A percentile compares a stretch with the other conserved stretches of the same genome.
Conservation (phyloP, 2,113 vertebrate genomes). For the Platysternon megacephalum region DNA sequence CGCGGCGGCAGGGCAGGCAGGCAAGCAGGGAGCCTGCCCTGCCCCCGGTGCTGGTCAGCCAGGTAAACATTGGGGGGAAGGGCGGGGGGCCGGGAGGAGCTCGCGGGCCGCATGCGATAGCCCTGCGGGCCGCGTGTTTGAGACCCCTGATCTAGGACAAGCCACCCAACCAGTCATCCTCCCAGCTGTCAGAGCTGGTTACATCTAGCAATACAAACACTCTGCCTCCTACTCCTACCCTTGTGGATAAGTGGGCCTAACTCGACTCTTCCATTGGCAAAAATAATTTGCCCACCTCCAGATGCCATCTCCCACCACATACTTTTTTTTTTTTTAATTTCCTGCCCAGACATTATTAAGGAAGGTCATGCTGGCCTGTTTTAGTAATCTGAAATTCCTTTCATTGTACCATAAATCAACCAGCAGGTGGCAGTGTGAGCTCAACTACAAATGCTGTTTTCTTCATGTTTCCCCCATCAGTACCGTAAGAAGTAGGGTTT, state of each 20-base stretch:
- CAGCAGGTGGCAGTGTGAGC: neutral
- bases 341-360: neutral
- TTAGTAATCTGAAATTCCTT: neutral
- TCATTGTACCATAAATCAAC: neutral
- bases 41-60: too few species aligned
- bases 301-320: neutral
- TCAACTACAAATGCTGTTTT: neutral
- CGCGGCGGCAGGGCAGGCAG: too few species aligned
- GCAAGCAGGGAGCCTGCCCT: too few species aligned
- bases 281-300: neutral
- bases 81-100: too few species aligned
- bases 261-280: neutral
- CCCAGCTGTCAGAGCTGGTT: neutral
- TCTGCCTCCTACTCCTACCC: neutral
- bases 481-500: neutral
- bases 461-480: fast-evolving
- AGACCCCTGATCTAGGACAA: neutral
- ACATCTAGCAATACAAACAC: neutral
- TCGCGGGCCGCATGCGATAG: too few species aligned
- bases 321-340: neutral
- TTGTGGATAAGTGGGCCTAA: neutral
- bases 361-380: neutral
- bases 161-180: neutral
- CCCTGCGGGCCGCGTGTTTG: too few species aligned
- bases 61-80: too few species aligned